phyloP scores from a whole-genome alignment of 23 tunicate genomes.

The Halocynthia roretzi region DNA sequence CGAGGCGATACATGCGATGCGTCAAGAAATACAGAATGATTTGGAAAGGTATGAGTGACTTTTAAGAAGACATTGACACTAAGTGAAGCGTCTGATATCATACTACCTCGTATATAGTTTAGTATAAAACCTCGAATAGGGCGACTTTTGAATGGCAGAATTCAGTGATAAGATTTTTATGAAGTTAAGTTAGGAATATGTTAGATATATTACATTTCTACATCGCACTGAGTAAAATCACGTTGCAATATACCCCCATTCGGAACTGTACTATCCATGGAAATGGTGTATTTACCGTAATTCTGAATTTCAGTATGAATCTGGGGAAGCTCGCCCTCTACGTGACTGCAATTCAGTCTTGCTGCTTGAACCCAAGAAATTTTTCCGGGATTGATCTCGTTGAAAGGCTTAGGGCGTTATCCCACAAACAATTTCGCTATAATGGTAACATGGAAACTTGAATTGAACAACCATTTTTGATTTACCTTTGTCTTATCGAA shows the following conservation, averaged over 20 bases:
- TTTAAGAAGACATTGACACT: neutral
- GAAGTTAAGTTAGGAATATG: no score
- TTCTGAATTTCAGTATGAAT: neutral
- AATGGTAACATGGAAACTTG: neutral
- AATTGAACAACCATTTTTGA: no score
- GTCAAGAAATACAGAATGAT: neutral
- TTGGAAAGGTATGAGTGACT: constrained; percentile 1
- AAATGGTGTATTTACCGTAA: no score
- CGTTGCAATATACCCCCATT: no score
- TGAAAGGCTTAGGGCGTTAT: neutral
- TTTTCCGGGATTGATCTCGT: constrained; percentile 16
- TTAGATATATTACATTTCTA: no score
- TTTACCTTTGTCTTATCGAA: neutral
- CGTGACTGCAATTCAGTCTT: constrained; percentile 19
- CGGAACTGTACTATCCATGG: no score
- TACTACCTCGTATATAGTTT: no score
- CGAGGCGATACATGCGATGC: constrained; percentile 3
- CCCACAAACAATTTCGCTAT: neutral
- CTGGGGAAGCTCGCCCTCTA: constrained; percentile 31
- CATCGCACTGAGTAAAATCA: no score
- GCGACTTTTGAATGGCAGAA: no score
- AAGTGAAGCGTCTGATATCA: no score
- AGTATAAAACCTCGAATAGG: no score
- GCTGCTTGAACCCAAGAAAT: constrained; percentile 25
- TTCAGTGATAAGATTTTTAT: no score